These are phyloP conservation scores for Sciurus vulgaris DNA, from an alignment of 2,797 vertebrate species.

Conservation along the genomic window DNA sequence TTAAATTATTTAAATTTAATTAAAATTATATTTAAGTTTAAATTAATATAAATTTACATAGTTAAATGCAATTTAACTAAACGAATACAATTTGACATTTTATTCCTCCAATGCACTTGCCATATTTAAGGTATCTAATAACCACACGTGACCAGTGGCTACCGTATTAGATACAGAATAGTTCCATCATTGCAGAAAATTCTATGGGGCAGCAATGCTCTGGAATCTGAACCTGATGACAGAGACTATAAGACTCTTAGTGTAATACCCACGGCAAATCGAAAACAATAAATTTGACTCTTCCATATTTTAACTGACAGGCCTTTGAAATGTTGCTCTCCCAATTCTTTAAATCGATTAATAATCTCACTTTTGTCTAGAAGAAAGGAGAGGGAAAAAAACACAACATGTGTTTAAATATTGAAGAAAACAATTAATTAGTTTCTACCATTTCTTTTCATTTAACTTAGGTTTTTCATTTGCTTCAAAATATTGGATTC, in stretches of 20 bases:
- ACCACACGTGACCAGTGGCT: neutral
- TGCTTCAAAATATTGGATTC: neutral
- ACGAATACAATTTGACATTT: slow-evolving; percentile 10
- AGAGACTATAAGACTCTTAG: neutral
- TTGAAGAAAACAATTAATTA: neutral
- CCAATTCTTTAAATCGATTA: slow-evolving; percentile 73
- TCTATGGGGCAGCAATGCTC: neutral
- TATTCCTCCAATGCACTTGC: neutral
- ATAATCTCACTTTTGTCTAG: slow-evolving; percentile 81
- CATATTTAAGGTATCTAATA: neutral
- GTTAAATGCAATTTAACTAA: neutral
- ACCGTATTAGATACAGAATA: neutral
- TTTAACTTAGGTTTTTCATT: neutral
- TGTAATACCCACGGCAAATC: neutral
- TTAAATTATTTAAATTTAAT: neutral
- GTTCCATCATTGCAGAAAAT: neutral
- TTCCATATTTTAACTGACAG: slow-evolving; percentile 77
- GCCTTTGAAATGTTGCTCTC: slow-evolving; percentile 71
- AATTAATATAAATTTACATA: too few relatives aligned
- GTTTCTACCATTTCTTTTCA: neutral
- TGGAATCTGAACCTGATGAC: neutral
- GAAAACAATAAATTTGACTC: neutral
- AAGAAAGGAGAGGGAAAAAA: neutral
- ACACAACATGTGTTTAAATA: neutral
- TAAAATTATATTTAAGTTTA: too few relatives aligned